A percentile compares a stretch with the other conserved stretches of the same genome.
phyloP scores from a whole-genome alignment of 1,140 invertebrate genomes.

The Aphaenogaster floridana region DNA sequence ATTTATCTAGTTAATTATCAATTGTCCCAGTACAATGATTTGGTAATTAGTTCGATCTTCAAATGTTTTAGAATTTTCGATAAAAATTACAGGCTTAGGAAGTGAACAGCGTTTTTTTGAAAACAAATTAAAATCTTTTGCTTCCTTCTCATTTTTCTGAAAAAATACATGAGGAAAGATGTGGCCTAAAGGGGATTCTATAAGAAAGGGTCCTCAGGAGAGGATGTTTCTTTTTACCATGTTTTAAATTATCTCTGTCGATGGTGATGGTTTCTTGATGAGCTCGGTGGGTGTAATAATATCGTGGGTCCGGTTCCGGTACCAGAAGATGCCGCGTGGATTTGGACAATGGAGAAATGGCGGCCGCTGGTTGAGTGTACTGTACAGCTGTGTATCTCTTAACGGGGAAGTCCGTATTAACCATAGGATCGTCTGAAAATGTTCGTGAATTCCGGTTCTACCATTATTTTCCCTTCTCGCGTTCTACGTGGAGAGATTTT shows the following conservation, averaged over 20 bases:
- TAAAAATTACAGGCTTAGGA: not conserved
- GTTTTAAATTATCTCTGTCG: conserved; percentile 87
- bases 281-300: conserved; percentile 89
- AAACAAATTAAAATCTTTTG: not conserved
- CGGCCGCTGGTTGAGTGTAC: conserved; percentile 93
- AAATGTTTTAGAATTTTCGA: not conserved
- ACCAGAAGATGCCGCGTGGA: conserved; percentile 93
- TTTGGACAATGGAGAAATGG: conserved; percentile 92
- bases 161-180: not conserved
- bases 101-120: not conserved
- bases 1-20: conserved; percentile 37
- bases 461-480: conserved; percentile 20
- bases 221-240: conserved; percentile 79
- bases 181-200: not conserved
- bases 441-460: conserved; percentile 50
- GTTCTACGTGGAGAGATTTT: not conserved
- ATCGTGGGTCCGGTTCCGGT: conserved; percentile 90
- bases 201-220: not conserved
- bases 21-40: not conserved
- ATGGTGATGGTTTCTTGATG: conserved; percentile 89
- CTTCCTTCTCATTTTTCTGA: not conserved
- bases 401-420: conserved; percentile 91
- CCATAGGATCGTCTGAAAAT: conserved; percentile 85
- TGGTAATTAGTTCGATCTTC: not conserved
- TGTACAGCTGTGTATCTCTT: conserved; percentile 92